Base-by-base conservation (phyloP, 2,113 vertebrate genomes). In the Eubucco bourcierii region DNA sequence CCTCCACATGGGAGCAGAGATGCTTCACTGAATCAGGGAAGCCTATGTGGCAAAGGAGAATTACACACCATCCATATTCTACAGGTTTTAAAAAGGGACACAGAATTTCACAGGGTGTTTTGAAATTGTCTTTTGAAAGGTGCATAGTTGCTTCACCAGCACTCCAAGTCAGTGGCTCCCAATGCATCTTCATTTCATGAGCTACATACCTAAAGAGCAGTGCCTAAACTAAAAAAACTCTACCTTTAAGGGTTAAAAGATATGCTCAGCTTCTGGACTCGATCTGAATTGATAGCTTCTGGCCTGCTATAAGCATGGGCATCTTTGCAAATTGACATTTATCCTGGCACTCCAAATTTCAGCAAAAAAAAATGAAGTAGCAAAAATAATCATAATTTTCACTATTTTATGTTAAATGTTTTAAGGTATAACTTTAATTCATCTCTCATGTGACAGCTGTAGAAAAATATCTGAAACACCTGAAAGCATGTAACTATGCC, bases 1-100 rank as follows among this genome's bases (percentile, higher is more conserved):
- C 92, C 95, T 95, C 91, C 95, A 95, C 92, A 95, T 58, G 95
- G 90, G 90, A 89, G 5, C 60, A 78, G 44, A 88, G 77, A 68
- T 65, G 64, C 66, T 94, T 94, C 77, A 77, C 75, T 59, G 88
- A 86, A 81, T 88, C 71, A 93, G n/a, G 70, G 56, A 52, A 90
- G 80, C 47, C 39, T 86, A 3, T 33, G 31, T 86, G 84, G 53
- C 70, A 84, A 47, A 12, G 39, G 21, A 89, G 44, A 71, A 37
- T 60, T 82, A 5, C 66, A 71, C 53, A 46, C 39, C 33, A 52
- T 59, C 46, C 46, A 33, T 90, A 89, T 90, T 77, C 65, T 79
- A 46, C 52, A 9, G 20, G 47, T 27, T 34, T 63, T 23, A 90
- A 87, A 90, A 87, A 78, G 55, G 28, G 29, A 9, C 3, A 4